phyloP scores from a whole-genome alignment of 2,888 invertebrate species.

The Serripes groenlandicus region DNA sequence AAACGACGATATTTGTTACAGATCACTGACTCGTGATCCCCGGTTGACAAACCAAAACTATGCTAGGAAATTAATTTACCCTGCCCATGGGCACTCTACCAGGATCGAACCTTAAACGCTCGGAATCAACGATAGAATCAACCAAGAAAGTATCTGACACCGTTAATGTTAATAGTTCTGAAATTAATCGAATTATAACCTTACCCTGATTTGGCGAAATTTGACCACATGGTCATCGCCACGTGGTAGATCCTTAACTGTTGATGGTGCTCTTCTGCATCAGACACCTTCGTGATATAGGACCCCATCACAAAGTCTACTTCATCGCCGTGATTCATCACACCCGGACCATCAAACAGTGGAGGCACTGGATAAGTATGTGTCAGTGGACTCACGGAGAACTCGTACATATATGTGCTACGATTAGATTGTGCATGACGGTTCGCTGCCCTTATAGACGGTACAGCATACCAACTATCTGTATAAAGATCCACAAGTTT shows the following conservation, averaged over 20 bases:
- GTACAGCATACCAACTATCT: not conserved
- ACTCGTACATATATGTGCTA: slow-evolving; percentile 8
- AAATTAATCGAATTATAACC: not conserved
- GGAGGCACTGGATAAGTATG: not conserved
- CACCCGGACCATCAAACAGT: slow-evolving; percentile 10
- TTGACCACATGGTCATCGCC: slow-evolving; percentile 21
- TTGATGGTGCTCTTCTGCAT: not conserved
- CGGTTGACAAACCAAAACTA: not conserved
- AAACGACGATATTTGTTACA: too few relatives aligned
- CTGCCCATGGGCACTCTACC: not conserved
- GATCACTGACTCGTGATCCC: too few relatives aligned
- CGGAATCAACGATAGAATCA: not conserved
- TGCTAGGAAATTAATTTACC: not conserved
- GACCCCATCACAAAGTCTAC: not conserved
- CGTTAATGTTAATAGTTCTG: not conserved
- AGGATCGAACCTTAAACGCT: not conserved
- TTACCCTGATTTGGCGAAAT: slow-evolving; percentile 25
- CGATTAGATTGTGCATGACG: not conserved
- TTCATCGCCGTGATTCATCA: slow-evolving; percentile 17
- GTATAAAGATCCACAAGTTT: not conserved
- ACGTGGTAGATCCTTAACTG: not conserved
- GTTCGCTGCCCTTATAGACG: not conserved
- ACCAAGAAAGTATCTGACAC: not conserved
- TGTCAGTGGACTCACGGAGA: slow-evolving; percentile 4
- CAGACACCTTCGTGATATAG: not conserved